Evolutionary conservation across 1,140 invertebrate genomes (phyloP).

Genomic region (Trichoplusia ni): DNA sequence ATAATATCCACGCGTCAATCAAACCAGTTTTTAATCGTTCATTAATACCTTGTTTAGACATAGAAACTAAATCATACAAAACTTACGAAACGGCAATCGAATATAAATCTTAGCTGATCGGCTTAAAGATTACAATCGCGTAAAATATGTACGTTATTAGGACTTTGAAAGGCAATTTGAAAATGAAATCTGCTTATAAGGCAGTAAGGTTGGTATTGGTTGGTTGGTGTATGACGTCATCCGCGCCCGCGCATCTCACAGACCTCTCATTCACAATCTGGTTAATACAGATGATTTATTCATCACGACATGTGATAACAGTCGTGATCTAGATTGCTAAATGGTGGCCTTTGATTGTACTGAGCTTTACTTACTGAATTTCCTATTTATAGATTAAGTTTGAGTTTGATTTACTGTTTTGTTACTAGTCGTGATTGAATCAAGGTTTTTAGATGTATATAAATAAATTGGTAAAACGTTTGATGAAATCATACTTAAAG

Average conservation of each 20-base stretch:
- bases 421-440: too few species aligned
- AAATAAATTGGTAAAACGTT: too few species aligned
- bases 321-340: conserved; percentile 38
- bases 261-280: conserved; percentile 41
- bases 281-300: conserved; percentile 53
- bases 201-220: conserved; percentile 39
- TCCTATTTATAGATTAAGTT: conserved; percentile 17
- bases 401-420: neutral
- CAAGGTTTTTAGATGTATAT: too few species aligned
- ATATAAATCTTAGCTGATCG: neutral
- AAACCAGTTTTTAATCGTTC: conserved; percentile 25
- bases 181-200: conserved; percentile 41
- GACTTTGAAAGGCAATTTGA: conserved; percentile 32
- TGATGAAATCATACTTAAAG: too few species aligned
- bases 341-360: conserved; percentile 34
- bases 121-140: conserved; percentile 7
- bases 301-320: conserved; percentile 43
- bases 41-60: conserved; percentile 29
- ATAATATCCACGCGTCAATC: conserved; percentile 19
- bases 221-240: conserved; percentile 45
- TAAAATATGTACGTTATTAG: neutral
- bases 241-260: conserved; percentile 55
- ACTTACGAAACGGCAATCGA: neutral
- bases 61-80: conserved; percentile 27
- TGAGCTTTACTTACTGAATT: conserved; percentile 17